Evolutionary conservation across 2,888 invertebrate species (phyloP), one percentile per base, ranked within the genome.

Genomic region (Dichetophora obliterata): DNA sequence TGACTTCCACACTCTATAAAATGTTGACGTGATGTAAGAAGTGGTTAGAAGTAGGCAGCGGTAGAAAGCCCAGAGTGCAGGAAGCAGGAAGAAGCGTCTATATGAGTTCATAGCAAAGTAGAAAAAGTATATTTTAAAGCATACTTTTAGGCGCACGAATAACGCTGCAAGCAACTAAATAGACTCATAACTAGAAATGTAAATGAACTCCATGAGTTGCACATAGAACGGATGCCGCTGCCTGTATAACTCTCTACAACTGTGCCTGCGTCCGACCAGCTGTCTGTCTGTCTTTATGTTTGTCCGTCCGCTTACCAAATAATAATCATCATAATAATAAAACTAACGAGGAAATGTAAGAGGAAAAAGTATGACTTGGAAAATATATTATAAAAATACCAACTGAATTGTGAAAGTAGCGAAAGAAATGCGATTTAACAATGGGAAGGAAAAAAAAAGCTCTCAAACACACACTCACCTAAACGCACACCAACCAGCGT

Each of bases 321-420:
- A 74, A 74, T 74, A 74, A 74, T 74, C 34, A 74, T 74, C 34
- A 74, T 65, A 66, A 74, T 74, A 74, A 74, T 74, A 74, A 74
- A 74, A 54, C 50, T 74, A 74, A 71, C 71, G 43, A 65, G 65
- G 65, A 63, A 74, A 74, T 63, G 61, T 73, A 14, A 66, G 37
- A 43, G 66, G 48, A 22, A 22, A 22, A 22, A 37, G 43, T 19
- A 24, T 19, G 43, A 27, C 24, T 22, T 19, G 19, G 34, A 37
- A 19, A 43, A 43, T 43, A 31, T n/a, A n/a, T n/a, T n/a, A n/a
- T 31, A n/a, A 43, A 63, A 73, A 50, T 27, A 63, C 14, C 16
- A 14, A 22, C 52, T 11, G 22, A 24, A 48, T 63, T 19, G 27
- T 65, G 27, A 73, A 43, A 66, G 74, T 34, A 74, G 65, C 66